Evolutionary conservation across 37 sponge, comb jelly and placozoan species (phyloP), one percentile per base, ranked within the genome.

Genomic region (Chondrilla cf. caribensis): DNA sequence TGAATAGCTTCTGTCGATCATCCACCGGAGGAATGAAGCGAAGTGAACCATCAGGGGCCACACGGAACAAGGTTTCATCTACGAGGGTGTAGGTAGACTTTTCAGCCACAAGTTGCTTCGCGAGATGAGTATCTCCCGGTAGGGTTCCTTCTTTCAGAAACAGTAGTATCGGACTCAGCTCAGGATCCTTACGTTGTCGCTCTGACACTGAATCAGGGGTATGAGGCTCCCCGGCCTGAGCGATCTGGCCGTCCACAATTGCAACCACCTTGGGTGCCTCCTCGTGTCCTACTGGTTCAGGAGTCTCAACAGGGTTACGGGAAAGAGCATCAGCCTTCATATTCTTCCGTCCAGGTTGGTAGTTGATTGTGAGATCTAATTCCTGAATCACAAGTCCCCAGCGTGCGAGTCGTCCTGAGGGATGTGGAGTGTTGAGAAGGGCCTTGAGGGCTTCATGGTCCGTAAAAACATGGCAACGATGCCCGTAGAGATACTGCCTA

Each of bases 371-470:
- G 5, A 84, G 64, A 73, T 84, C 44, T 26, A 84, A 15, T 36
- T 75, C 77, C 43, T 84, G 84, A 32, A 84, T 19, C 3, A 54
- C 62, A 11, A 84, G 32, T 38, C 78, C 84, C 84, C 77, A 84
- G 29, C 84, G 31, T 31, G 60, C 84, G 15, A 82, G 37, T 35
- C 70, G 68, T 17, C 83, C 83, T 9, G 83, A 82, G 38, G 72
- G 51, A 15, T 82, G 83, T 11, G 83, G 83, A 0, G 73, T 82
- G 58, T 70, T 82, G 58, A 82, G 59, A 7, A 82, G 58, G 3
- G 83, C 31, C 72, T 82, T 82, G 31, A 82, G 58, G 38, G 72
- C 83, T 41, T 68, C 58, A 29, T 82, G 72, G 36, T 82, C 73
- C 7, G 73, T 82, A 35, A 32, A 71, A 18, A 82, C 72, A 5